Evolutionary conservation across 1,140 invertebrate genomes (phyloP), one percentile per base, ranked within the genome.

Genomic region (Heterodera schachtii): DNA sequence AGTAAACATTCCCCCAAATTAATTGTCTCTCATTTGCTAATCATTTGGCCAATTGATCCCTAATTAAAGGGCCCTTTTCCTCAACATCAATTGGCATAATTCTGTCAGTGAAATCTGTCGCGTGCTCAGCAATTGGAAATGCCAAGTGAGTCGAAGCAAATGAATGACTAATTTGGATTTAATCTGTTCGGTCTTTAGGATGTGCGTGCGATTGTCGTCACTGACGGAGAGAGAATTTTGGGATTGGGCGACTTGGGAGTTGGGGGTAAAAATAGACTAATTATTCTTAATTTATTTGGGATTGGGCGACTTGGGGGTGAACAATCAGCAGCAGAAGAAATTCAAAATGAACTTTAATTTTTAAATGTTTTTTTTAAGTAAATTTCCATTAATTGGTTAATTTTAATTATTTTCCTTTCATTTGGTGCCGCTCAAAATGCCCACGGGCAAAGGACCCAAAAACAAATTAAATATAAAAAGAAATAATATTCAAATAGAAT

Each of bases 201-300:
- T 60, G 31, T 70, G 7, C 92, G 95, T 84, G 96, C 95, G 3
- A 95, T 97, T 88, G 95, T 95, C 67, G 95, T 98, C 7, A 98
- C 96, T 0, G 96, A 98, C 88, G 96, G 96, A 16, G 96, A 98
- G 87, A 91, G 96, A 57, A 97, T 98, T 86, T 91, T 98, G 80
- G 96, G 96, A 87, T 91, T 98, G 44, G 96, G 96, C 41, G 96
- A 98, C 90, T n/a, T 97, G 31, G 96, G 96, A 4, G 95, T 95
- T 7, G 95, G 95, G 88, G 96, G 96, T n/a, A n/a, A n/a, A n/a
- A n/a, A n/a, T n/a, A n/a, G n/a, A n/a, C n/a, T n/a, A n/a, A n/a
- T n/a, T n/a, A n/a, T n/a, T n/a, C n/a, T n/a, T 3, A 11, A 21
- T 43, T 70, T 70, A 70, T 70, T 70, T 43, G 67, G 8, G 67